Conservation (phyloP, 2,888 invertebrate genomes). For the Stenotaenia linearis region DNA sequence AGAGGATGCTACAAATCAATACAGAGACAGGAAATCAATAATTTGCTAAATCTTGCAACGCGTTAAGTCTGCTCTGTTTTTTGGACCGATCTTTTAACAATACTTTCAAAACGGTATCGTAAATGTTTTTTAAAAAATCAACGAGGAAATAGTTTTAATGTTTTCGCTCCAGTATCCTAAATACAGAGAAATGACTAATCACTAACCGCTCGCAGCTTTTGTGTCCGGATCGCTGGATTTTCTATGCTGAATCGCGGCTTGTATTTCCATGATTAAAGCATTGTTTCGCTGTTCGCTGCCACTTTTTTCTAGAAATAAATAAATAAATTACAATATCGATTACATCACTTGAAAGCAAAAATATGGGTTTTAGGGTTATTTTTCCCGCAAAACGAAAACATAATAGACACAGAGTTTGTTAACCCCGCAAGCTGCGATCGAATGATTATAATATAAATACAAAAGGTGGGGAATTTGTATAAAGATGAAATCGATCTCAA, state of each 20-base stretch:
- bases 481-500: too few species aligned
- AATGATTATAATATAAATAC: neutral
- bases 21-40: neutral
- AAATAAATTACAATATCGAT: neutral
- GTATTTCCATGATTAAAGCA: slow-evolving; percentile 30
- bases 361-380: neutral
- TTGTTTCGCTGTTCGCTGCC: slow-evolving; percentile 24
- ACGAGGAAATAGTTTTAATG: too few species aligned
- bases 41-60: neutral
- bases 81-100: too few species aligned
- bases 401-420: too few species aligned
- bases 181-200: neutral
- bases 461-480: neutral
- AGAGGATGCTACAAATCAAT: neutral
- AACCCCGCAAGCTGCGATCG: too few species aligned
- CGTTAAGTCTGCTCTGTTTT: too few species aligned
- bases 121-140: too few species aligned
- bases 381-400: too few species aligned
- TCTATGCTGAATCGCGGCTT: slow-evolving; percentile 30
- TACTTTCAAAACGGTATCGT: too few species aligned
- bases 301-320: slow-evolving; percentile 20
- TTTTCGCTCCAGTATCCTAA: neutral
- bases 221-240: neutral
- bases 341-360: too few species aligned
- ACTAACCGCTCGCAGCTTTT: neutral